phyloP scores from a whole-genome alignment of 2,113 vertebrate species.

The Cromileptes altivelis region DNA sequence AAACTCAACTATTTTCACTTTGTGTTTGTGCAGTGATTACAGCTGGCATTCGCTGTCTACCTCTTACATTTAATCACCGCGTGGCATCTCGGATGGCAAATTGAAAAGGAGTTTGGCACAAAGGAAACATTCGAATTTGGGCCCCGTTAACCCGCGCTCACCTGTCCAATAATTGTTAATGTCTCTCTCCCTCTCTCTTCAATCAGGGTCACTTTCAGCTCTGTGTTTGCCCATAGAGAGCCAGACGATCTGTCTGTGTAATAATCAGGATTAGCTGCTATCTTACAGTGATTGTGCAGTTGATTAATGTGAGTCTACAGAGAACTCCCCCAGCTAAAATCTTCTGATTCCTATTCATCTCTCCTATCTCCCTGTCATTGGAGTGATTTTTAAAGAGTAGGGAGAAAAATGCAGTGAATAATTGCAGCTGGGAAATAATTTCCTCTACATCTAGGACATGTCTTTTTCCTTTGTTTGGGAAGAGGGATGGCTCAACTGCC shows the following conservation, averaged over 20 bases:
- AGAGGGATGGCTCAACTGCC: conserved; percentile 17
- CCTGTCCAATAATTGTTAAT: conserved; percentile 51
- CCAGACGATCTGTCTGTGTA: conserved; percentile 33
- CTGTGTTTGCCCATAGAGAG: conserved; percentile 33
- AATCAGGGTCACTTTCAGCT: conserved; percentile 38
- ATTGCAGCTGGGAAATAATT: conserved; percentile 47
- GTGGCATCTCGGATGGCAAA: conserved; percentile 62
- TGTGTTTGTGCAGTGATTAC: conserved; percentile 73
- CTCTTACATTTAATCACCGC: conserved; percentile 61
- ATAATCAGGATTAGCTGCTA: conserved; percentile 57
- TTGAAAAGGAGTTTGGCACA: conserved; percentile 62
- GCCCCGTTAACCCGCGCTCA: conserved; percentile 50
- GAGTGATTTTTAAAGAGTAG: conserved; percentile 8
- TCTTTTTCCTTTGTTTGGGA: conserved; percentile 18
- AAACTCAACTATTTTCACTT: conserved; percentile 63
- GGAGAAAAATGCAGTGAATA: conserved; percentile 25
- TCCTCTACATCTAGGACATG: conserved; percentile 29
- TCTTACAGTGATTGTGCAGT: conserved; percentile 37
- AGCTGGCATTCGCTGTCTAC: conserved; percentile 56
- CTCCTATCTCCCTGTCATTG: conserved; percentile 21
- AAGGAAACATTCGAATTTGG: conserved; percentile 63
- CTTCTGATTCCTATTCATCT: conserved; percentile 38
- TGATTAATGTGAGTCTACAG: conserved; percentile 56
- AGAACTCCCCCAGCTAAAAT: conserved; percentile 27
- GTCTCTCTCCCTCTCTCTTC: conserved; percentile 21